Evolutionary conservation across 2,113 vertebrate species (phyloP).

Genomic region (Cairina moschata): DNA sequence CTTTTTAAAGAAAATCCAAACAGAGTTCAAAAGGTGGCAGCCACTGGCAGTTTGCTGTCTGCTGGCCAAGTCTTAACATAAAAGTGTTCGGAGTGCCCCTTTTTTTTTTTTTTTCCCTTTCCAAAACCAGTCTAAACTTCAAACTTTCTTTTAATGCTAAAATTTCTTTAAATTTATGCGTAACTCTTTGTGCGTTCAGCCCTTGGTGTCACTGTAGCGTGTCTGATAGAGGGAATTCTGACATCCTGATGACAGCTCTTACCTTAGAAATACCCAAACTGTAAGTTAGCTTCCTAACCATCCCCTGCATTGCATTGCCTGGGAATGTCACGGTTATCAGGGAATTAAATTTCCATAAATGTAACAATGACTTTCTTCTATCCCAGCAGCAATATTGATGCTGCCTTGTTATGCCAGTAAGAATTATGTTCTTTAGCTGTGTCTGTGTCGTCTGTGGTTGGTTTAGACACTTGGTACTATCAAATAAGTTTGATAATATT

Average conservation of each 20-base stretch:
- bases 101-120: not conserved
- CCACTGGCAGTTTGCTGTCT: not conserved
- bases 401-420: not conserved
- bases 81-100: not conserved
- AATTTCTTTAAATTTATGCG: not conserved
- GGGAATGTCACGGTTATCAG: not conserved
- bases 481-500: not conserved
- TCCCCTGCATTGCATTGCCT: not conserved
- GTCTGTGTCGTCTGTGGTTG: not conserved
- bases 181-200: not conserved
- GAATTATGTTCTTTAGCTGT: not conserved
- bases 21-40: not conserved
- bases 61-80: not conserved
- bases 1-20: not conserved
- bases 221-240: not conserved
- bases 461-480: not conserved
- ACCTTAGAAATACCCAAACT: not conserved
- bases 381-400: not conserved
- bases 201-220: not conserved
- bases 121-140: not conserved
- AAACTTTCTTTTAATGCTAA: not conserved
- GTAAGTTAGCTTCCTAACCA: not conserved
- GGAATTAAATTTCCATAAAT: not conserved
- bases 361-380: slow-evolving; percentile 1
- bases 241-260: not conserved